phyloP scores from a whole-genome alignment of 1,140 invertebrate species.

The Papilio machaon region DNA sequence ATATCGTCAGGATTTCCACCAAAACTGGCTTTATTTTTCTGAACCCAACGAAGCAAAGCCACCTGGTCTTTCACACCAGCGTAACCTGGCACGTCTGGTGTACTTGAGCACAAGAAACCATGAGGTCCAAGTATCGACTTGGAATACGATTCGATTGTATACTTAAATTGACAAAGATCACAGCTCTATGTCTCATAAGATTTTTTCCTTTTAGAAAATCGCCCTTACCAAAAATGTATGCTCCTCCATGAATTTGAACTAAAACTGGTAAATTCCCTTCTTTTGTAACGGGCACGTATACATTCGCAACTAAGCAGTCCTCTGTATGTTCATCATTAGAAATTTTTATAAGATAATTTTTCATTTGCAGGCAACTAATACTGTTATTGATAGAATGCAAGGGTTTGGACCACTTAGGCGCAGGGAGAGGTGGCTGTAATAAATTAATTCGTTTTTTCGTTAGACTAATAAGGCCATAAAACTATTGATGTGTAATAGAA shows the following conservation, averaged over 20 bases:
- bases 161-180: slow-evolving; percentile 55
- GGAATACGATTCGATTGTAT: too few relatives aligned
- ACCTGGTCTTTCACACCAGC: slow-evolving; percentile 63
- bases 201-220: slow-evolving; percentile 40
- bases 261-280: slow-evolving; percentile 56
- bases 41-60: slow-evolving; percentile 57
- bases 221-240: slow-evolving; percentile 45
- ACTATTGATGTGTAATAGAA: too few relatives aligned
- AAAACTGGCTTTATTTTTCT: slow-evolving; percentile 58
- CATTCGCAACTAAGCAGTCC: slow-evolving; percentile 56
- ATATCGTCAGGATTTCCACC: too few relatives aligned
- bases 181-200: slow-evolving; percentile 46
- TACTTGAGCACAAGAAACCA: slow-evolving; percentile 59
- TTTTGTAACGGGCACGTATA: slow-evolving; percentile 56
- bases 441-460: too few relatives aligned
- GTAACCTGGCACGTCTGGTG: slow-evolving; percentile 56
- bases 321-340: slow-evolving; percentile 42
- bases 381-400: slow-evolving; percentile 52
- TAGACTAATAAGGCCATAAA: too few relatives aligned
- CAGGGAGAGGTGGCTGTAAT: slow-evolving; percentile 58
- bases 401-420: slow-evolving; percentile 52
- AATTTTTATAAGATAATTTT: background rate
- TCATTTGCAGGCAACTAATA: slow-evolving; percentile 59
- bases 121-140: too few relatives aligned
- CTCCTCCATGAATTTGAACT: slow-evolving; percentile 61